Conservation (phyloP, 2,888 invertebrate genomes). For the Hoplodrina ambigua region DNA sequence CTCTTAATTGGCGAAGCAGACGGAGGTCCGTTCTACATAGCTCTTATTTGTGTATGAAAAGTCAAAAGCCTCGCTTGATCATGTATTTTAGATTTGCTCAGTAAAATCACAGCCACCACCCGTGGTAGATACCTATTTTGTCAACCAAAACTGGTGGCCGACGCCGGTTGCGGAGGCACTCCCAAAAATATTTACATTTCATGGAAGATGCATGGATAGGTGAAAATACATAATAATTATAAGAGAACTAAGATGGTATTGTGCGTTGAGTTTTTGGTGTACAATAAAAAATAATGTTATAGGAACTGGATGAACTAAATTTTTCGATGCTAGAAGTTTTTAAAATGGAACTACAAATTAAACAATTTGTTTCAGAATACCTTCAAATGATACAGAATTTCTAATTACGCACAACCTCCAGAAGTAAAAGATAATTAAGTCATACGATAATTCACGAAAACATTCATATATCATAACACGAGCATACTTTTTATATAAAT, state of each 20-base stretch:
- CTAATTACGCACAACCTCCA: conserved; percentile 84
- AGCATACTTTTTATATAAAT: conserved; percentile 64
- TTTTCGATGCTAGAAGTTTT: conserved; percentile 50
- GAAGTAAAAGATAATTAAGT: conserved; percentile 77
- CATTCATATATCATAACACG: conserved; percentile 78
- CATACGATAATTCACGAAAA: conserved; percentile 76
- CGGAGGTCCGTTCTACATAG: no score
- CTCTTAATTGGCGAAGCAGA: no score
- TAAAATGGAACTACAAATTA: conserved; percentile 40
- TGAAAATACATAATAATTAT: conserved; percentile 60
- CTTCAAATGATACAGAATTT: conserved; percentile 57
- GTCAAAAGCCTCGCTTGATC: no score
- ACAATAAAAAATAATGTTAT: conserved; percentile 67
- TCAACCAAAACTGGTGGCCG: neutral
- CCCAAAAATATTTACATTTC: conserved; percentile 68
- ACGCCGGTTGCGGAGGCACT: neutral
- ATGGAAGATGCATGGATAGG: conserved; percentile 70
- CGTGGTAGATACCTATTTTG: neutral
- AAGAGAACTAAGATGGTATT: conserved; percentile 65
- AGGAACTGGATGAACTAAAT: conserved; percentile 71
- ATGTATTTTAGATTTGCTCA: neutral
- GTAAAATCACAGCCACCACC: neutral
- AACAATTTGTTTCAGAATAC: conserved; percentile 43
- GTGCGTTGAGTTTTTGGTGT: conserved; percentile 73
- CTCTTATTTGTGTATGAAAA: no score